These are phyloP conservation scores for Elgaria multicarinata DNA, from an alignment of 2,113 vertebrate genomes.

Conservation along the genomic window DNA sequence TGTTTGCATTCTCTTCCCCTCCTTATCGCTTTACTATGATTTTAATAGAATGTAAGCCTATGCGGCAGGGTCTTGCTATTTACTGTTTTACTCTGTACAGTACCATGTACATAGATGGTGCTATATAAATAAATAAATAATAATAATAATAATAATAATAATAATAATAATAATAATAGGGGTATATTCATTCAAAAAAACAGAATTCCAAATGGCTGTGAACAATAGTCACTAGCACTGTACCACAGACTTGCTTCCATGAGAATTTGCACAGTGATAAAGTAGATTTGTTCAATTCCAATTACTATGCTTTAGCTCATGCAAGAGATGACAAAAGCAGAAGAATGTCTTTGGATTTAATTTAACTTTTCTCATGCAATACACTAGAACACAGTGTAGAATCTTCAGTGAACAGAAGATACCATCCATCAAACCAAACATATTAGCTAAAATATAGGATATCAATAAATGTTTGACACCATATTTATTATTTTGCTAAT, in stretches of 20 bases:
- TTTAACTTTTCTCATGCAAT: background rate
- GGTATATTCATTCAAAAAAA: background rate
- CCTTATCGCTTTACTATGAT: too few relatives aligned
- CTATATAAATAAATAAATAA: too few relatives aligned
- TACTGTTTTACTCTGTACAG: too few relatives aligned
- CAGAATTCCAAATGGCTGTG: background rate
- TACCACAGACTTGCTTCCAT: background rate
- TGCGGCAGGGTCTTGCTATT: too few relatives aligned
- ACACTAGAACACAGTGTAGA: background rate
- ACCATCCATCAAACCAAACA: background rate
- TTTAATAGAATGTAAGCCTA: too few relatives aligned
- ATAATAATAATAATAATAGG: too few relatives aligned
- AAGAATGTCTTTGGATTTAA: background rate
- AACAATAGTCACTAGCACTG: too few relatives aligned
- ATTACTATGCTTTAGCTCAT: background rate
- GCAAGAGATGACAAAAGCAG: background rate
- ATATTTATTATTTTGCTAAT: background rate
- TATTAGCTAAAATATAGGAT: background rate
- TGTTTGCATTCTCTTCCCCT: too few relatives aligned
- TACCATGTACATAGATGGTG: too few relatives aligned
- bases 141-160: too few relatives aligned
- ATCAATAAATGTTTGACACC: constrained; percentile 12
- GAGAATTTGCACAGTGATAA: background rate
- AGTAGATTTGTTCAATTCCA: background rate
- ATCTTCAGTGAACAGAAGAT: background rate